Percentiles rank a stretch among this genome's conserved stretches.
phyloP scores from a whole-genome alignment of 2,113 vertebrate species.

The Scortum barcoo region DNA sequence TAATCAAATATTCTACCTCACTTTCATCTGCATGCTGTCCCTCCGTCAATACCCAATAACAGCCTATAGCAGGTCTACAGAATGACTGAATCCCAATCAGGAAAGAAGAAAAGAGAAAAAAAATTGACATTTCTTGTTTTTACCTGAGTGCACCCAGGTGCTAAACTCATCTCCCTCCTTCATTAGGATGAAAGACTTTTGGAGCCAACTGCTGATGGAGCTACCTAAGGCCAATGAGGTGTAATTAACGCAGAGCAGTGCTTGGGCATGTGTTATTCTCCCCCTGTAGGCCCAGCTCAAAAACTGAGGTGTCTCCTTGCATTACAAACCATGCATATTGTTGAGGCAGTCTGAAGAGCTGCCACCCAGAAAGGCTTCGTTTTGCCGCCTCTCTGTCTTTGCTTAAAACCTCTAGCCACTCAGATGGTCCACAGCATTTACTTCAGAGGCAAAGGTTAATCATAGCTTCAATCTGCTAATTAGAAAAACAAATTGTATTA shows the following conservation, averaged over 20 bases:
- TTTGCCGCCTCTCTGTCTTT: slow-evolving; percentile 52
- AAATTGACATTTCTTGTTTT: slow-evolving; percentile 20
- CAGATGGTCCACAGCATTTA: slow-evolving; percentile 65
- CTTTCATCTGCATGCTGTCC: neutral
- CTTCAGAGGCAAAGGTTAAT: slow-evolving; percentile 70
- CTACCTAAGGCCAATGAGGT: slow-evolving; percentile 44
- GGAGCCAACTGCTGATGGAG: slow-evolving; percentile 33
- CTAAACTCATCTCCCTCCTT: slow-evolving; percentile 28
- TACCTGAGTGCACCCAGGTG: slow-evolving; percentile 21
- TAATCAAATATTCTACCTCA: neutral
- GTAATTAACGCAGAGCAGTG: slow-evolving; percentile 62
- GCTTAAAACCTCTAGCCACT: slow-evolving; percentile 41
- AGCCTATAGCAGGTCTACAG: neutral
- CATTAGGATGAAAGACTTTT: slow-evolving; percentile 42
- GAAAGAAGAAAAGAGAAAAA: neutral
- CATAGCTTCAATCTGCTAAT: slow-evolving; percentile 67
- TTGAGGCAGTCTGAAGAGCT: slow-evolving; percentile 44
- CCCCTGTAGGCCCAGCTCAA: slow-evolving; percentile 21
- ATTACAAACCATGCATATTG: slow-evolving; percentile 54
- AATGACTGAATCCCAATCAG: slow-evolving; percentile 3
- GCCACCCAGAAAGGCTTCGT: slow-evolving; percentile 36
- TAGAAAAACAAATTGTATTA: slow-evolving; percentile 66
- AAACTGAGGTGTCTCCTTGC: slow-evolving; percentile 37
- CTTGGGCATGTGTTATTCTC: slow-evolving; percentile 33
- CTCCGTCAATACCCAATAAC: neutral